Evolutionary conservation across 2,797 vertebrate species (phyloP), one percentile per base, ranked within the genome.

Genomic region (Ibycter americanus): DNA sequence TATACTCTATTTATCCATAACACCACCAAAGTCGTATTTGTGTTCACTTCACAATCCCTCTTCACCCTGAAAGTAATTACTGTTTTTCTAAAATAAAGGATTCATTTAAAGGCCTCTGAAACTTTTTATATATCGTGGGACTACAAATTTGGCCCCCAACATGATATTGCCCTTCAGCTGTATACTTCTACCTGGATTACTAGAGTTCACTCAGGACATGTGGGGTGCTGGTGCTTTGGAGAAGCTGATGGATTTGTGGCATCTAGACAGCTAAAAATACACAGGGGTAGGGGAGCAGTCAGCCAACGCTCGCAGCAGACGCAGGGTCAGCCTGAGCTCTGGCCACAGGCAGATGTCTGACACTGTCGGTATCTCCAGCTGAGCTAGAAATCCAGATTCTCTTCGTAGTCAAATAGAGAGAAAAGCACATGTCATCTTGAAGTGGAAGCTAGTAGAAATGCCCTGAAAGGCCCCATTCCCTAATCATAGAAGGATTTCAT

Each of bases 251-350:
- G 78, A 93, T 88, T 76, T 86, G 55, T 80, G 85, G 16, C 87
- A 93, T 90, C 87, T 87, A 74, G 52, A 71, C 72, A 83, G 89
- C 83, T 95, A 92, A 92, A 96, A 95, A 89, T 90, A 92, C 58
- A 40, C 12, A 5, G 62, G 78, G 62, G 26, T 92, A 79, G 77
- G 46, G 80, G 49, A 95, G 42, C 65, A 93, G 90, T 71, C 88
- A 90, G 72, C 83, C 90, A 95, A 10, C 4, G 4, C 44, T 90
- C 3, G 0, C 58, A 76, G 87, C 10, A 15, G 22, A 93, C 65
- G 46, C 23, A 3, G 76, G 46, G 66, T 89, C 83, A 94, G 38
- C 62, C 47, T 65, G 81, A 40, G 36, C 77, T 81, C 86, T 59
- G 81, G 80, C 61, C 89, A 93, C 71, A 93, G 56, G 68, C 80